Evolutionary conservation across 2,888 invertebrate species (phyloP).

Genomic region (Minunthozetes semirufus): DNA sequence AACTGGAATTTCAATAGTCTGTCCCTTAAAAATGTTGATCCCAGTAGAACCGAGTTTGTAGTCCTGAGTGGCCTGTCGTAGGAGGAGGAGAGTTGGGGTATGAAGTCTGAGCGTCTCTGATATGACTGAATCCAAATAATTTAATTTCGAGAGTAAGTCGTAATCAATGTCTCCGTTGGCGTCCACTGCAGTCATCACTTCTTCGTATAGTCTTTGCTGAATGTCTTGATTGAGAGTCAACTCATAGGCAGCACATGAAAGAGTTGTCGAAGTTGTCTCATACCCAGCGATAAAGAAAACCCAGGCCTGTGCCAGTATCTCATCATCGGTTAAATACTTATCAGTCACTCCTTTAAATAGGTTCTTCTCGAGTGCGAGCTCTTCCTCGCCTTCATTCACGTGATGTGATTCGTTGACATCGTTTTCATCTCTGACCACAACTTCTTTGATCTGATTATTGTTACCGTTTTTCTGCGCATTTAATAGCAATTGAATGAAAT

Average conservation of each 20-base stretch:
- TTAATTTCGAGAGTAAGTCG: neutral
- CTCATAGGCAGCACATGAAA: slow-evolving; percentile 56
- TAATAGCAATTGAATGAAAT: slow-evolving; percentile 19
- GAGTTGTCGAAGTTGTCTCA: slow-evolving; percentile 59
- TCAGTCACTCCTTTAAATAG: neutral
- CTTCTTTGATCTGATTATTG: neutral
- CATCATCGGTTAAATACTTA: slow-evolving; percentile 34
- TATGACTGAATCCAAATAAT: slow-evolving; percentile 37
- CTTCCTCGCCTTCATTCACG: neutral
- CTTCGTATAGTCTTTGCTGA: slow-evolving; percentile 50
- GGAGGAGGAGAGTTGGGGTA: slow-evolving; percentile 4
- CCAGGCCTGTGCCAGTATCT: slow-evolving; percentile 52
- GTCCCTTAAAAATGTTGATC: too few species aligned
- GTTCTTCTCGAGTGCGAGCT: slow-evolving; percentile 42
- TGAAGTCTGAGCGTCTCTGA: slow-evolving; percentile 36
- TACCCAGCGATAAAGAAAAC: slow-evolving; percentile 60
- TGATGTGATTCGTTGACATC: neutral
- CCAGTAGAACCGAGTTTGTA: neutral
- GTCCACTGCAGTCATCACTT: neutral
- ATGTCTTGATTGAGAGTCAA: slow-evolving; percentile 54
- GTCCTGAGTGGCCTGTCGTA: slow-evolving; percentile 3
- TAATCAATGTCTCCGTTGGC: slow-evolving; percentile 6
- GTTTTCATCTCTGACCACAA: too few species aligned
- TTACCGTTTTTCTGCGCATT: neutral
- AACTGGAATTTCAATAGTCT: slow-evolving; percentile 18